Base-by-base conservation (phyloP, 1,140 invertebrate genomes). In the Vollenhovia emeryi region DNA sequence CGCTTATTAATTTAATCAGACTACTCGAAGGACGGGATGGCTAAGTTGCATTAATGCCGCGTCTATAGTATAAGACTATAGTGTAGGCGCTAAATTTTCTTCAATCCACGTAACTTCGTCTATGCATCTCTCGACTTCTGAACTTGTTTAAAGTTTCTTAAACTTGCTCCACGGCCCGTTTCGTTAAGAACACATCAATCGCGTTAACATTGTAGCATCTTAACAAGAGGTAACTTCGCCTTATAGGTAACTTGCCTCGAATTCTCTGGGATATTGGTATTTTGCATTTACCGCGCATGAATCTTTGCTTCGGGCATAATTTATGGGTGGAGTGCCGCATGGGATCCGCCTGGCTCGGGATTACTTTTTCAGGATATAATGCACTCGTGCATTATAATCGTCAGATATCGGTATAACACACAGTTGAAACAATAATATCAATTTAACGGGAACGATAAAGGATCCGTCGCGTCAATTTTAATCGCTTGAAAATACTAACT, bases 141-240 rank as follows among this genome's bases (percentile, higher is more conserved):
- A 82, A 82, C 36, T 82, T 80, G 57, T 71, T 82, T 82, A 71
- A 59, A 80, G 48, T 80, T 80, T 55, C 48, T 40, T 62, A 52
- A 76, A 71, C 64, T 80, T 9, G 36, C 24, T 30, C 15, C 21
- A 8, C 21, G 48, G 33, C 66, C 13, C 24, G 55, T 82, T 82
- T 71, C 78, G 66, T 73, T 59, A 82, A 82, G 36, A 82, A 82
- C 66, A 73, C 78, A 82, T 82, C 78, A 82, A 82, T 82, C 66
- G 78, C 36, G 24, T 71, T 71, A 57, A 73, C 21, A 55, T n/a
- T 43, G 36, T 21, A 73, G n/a, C 40, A 9, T 82, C 78, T 82
- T 82, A 82, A 82, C 66, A 71, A 80, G 64, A 71, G 27, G 36
- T 57, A 73, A 82, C 78, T 82, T 80, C 50, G 48, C 13, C 24